Evolutionary conservation across 2,888 invertebrate species (phyloP), one percentile per base, ranked within the genome.

Genomic region (Hetaerina titia): DNA sequence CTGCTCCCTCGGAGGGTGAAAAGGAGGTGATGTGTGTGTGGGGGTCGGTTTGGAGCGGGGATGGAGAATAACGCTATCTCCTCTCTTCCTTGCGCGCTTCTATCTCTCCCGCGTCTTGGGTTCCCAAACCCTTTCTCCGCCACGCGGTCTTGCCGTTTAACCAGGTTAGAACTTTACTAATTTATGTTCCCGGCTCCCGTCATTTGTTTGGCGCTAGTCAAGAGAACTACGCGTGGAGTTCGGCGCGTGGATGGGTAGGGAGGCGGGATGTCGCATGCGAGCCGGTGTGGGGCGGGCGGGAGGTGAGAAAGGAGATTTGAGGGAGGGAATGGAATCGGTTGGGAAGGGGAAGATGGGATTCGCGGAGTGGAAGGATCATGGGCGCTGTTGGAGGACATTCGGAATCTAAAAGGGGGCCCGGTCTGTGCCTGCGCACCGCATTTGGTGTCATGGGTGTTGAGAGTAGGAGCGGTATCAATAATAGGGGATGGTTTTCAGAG

Each of bases 91-190:
- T 1, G 64, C 92, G 58, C 57, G 60, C 90, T 58, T 90, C 58
- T 58, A 25, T 58, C 13, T 74, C 92, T n/a, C 92, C n/a, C 17
- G 19, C 89, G 57, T 89, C 45, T 89, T 88, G 88, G 89, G 11
- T 22, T 11, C 58, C 56, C 6, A 6, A 56, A 4, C 57, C n/a
- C 69, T n/a, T 69, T 69, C 69, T 7, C n/a, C 19, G 22, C 22
- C 56, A 92, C 64, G 56, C 64, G 92, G 13, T 45, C 69, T 58
- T 22, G 92, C 57, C 92, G 69, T 92, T 92, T 92, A 92, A 92
- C 92, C n/a, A 69, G 69, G 92, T 92, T 74, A 69, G 92, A 92
- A 92, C 74, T 92, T 92, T 92, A 92, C 92, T 92, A 92, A 92
- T 92, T 92, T 69, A 69, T 56, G 69, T 92, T 69, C 92, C 69